These are phyloP conservation scores for Beris morrisii DNA, from an alignment of 2,888 invertebrate species.

Conservation along the genomic window DNA sequence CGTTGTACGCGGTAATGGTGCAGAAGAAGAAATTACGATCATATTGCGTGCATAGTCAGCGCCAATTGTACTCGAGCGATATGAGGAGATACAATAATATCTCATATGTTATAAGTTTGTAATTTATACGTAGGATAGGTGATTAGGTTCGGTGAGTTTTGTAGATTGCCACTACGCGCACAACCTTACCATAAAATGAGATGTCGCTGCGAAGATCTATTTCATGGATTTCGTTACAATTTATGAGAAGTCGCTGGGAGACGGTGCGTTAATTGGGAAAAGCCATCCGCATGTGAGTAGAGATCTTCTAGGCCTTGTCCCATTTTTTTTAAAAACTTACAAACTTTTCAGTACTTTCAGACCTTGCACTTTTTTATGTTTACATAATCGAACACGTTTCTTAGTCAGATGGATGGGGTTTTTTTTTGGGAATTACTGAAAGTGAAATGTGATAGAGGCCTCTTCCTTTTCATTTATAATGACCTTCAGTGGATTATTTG, in stretches of 20 bases:
- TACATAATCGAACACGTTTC: conserved; percentile 10
- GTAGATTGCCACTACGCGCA: background rate
- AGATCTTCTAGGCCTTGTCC: conserved; percentile 18
- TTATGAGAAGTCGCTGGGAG: conserved; percentile 7
- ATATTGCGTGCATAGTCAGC: no score
- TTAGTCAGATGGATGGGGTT: conserved; percentile 20
- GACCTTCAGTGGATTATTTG: conserved; percentile 19
- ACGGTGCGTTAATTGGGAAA: background rate
- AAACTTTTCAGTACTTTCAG: conserved; percentile 1
- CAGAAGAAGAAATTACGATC: conserved; percentile 8
- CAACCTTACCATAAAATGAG: no score
- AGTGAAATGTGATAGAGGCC: conserved; percentile 28
- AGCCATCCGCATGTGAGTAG: no score
- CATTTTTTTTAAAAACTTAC: conserved; percentile 8
- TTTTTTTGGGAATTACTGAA: conserved; percentile 16
- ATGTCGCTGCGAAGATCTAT: background rate
- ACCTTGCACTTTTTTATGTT: conserved; percentile 8
- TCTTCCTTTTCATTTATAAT: conserved; percentile 28
- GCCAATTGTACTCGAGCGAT: no score
- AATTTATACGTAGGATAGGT: background rate
- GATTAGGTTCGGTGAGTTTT: conserved; percentile 11
- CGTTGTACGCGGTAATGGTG: no score
- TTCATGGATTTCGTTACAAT: conserved; percentile 5
- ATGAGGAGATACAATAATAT: no score
- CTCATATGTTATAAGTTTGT: no score